Percentiles rank a stretch among this genome's conserved stretches.
phyloP scores from a whole-genome alignment of 2,113 vertebrate species.

The Struthidea cinerea region DNA sequence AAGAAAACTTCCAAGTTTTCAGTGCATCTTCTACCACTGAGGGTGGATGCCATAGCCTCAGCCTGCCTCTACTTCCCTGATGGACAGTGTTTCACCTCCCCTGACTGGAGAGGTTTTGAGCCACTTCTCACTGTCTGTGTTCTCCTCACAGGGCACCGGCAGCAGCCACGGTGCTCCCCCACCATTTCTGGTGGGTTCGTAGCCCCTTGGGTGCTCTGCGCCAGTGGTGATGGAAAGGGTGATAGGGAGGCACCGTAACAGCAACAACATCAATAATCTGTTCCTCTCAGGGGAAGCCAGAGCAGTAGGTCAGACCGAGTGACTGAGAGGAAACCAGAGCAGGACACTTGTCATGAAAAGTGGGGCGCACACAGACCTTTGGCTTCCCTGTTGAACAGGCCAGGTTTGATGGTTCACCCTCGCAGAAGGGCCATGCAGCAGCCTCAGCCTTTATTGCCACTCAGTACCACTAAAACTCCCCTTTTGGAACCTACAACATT shows the following conservation, averaged over 20 bases:
- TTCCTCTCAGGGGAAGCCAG: background rate
- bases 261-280: background rate
- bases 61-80: background rate
- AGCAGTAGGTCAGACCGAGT: background rate
- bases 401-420: background rate
- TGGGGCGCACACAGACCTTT: background rate
- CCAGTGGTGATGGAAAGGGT: background rate
- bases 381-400: rapidly evolving
- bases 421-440: background rate
- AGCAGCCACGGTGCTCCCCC: background rate
- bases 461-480: background rate
- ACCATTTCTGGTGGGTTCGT: background rate
- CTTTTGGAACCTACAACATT: background rate
- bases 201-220: rapidly evolving
- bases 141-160: background rate
- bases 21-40: background rate
- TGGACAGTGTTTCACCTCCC: too few species aligned
- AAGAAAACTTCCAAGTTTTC: background rate
- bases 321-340: background rate
- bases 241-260: background rate
- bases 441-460: background rate
- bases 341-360: too few species aligned
- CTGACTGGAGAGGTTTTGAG: background rate
- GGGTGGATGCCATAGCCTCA: background rate
- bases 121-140: background rate